Evolutionary conservation across 2,888 invertebrate genomes (phyloP), one percentile per base, ranked within the genome.

Genomic region (Andrena bicolor): DNA sequence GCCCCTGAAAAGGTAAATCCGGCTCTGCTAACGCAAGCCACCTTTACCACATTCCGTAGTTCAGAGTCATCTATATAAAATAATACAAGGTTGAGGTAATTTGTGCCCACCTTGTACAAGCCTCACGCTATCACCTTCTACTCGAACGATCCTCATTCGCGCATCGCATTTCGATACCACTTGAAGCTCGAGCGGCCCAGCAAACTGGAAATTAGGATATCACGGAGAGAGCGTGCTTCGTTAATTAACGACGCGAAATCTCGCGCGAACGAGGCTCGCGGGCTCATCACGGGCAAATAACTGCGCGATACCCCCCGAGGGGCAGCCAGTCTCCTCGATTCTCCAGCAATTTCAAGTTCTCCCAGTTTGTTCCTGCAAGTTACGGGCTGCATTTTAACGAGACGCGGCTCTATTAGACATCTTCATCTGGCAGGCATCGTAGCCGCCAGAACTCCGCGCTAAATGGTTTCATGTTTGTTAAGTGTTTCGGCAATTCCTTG

Each of bases 381-480:
- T 78, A 35, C 23, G 32, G 69, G 78, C 61, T 71, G 74, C 78
- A 83, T 82, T 83, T 82, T 83, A 81, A 82, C 76, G 69, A 82
- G 83, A 71, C 66, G 23, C 56, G 58, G 32, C 35, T 48, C 75
- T 75, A 78, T 71, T 77, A 58, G 75, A 64, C 82, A n/a, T 75
- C 71, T 82, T 68, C 60, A 48, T 82, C 75, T 60, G 68, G 10
- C 58, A 26, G 75, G 63, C 82, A 75, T 75, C 83, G 71, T 68
- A 69, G 75, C 66, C 58, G 63, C 30, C 48, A 41, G 51, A 63
- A 61, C 26, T 61, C 60, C 16, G 8, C 49, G n/a, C 23, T 72
- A 78, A 83, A 83, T 69, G 82, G 71, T 78, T 78, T 72, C 71
- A 82, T 64, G 83, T 82, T 82, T 83, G 83, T 82, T 69, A 82